These are phyloP conservation scores for Stictocephala bisonia DNA, from an alignment of 2,888 invertebrate species.

Conservation along the genomic window DNA sequence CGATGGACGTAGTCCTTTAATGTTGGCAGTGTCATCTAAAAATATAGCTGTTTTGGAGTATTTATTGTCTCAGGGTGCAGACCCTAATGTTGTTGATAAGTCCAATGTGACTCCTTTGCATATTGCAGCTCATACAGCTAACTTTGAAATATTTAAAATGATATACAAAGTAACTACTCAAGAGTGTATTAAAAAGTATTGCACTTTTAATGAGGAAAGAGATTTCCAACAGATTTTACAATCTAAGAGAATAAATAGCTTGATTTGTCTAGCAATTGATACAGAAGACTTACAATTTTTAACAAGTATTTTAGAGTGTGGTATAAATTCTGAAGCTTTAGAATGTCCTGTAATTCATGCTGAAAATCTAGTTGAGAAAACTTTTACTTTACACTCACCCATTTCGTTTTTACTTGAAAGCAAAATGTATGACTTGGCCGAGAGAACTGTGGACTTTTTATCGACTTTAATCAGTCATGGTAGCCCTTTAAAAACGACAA, in stretches of 20 bases:
- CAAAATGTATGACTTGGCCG: slow-evolving; percentile 22
- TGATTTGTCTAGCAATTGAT: slow-evolving; percentile 27
- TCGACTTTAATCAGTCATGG: background rate
- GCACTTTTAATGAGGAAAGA: slow-evolving; percentile 21
- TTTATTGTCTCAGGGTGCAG: slow-evolving; percentile 20
- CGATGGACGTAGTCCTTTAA: slow-evolving; percentile 28
- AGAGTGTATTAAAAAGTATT: slow-evolving; percentile 29
- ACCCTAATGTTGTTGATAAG: slow-evolving; percentile 15
- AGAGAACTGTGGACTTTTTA: background rate
- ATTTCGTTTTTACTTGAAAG: slow-evolving; percentile 21
- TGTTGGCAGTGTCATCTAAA: slow-evolving; percentile 37
- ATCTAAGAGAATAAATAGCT: background rate
- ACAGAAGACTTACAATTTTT: slow-evolving; percentile 21
- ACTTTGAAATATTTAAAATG: slow-evolving; percentile 21
- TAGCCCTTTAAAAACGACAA: background rate
- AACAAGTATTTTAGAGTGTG: slow-evolving; percentile 4
- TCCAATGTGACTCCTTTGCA: slow-evolving; percentile 17
- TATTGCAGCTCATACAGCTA: slow-evolving; percentile 30
- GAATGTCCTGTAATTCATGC: slow-evolving; percentile 21
- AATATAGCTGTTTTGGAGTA: slow-evolving; percentile 12
- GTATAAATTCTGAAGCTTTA: background rate
- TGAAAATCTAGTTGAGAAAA: slow-evolving; percentile 13
- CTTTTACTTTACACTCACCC: slow-evolving; percentile 5
- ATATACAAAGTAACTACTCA: slow-evolving; percentile 25
- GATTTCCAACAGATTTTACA: background rate